phyloP scores from a whole-genome alignment of 2,888 invertebrate species.

The Coremacera marginata region DNA sequence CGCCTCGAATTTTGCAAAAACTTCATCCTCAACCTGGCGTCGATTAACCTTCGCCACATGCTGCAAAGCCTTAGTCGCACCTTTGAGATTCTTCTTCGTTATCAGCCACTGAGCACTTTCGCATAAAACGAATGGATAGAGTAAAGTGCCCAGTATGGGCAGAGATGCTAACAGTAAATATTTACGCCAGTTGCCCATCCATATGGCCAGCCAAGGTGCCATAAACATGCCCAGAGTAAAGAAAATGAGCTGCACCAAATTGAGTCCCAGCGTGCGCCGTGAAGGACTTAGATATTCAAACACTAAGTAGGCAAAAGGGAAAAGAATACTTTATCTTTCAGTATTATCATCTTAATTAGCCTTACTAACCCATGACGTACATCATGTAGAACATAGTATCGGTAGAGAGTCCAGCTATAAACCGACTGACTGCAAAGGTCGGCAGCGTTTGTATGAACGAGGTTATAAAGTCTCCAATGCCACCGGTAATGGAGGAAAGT shows the following conservation, averaged over 20 bases:
- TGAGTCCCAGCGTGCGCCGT: conserved; percentile 72
- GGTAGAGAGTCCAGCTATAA: conserved; percentile 73
- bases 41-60: conserved; percentile 72
- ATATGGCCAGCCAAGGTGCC: conserved; percentile 70
- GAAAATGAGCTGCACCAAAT: conserved; percentile 72
- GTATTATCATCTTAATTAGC: too few species aligned
- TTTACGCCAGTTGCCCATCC: conserved; percentile 69
- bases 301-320: conserved; percentile 65
- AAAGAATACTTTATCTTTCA: too few species aligned
- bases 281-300: conserved; percentile 73
- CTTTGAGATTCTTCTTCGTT: conserved; percentile 69
- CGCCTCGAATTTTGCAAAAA: conserved; percentile 67
- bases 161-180: conserved; percentile 70
- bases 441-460: conserved; percentile 68
- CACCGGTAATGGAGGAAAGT: conserved; percentile 70
- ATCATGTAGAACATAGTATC: conserved; percentile 73
- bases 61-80: conserved; percentile 70
- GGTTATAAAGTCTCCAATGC: conserved; percentile 71
- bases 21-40: conserved; percentile 66
- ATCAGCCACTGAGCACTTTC: conserved; percentile 75
- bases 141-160: conserved; percentile 68
- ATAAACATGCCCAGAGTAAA: conserved; percentile 71
- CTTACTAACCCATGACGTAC: conserved; percentile 73
- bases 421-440: conserved; percentile 70
- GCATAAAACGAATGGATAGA: conserved; percentile 71